Evolutionary conservation across 2,797 vertebrate species (phyloP), one percentile per base, ranked within the genome.

Genomic region (Xenops minutus): DNA sequence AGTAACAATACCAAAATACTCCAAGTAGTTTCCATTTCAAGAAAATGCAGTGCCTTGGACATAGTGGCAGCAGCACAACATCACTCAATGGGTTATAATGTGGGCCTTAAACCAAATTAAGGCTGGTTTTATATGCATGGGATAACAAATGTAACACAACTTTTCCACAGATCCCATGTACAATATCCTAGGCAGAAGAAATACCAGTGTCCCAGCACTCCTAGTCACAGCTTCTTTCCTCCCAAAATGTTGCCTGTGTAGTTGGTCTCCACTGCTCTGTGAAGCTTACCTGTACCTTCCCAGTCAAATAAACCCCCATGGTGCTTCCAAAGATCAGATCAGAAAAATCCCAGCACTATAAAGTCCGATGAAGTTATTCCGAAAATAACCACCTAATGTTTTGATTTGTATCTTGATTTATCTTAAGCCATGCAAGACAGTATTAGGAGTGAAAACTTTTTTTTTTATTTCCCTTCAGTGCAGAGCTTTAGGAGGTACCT

Each of bases 141-240:
- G 4, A 27, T 54, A 23, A 67, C 30, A 8, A 71, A 66, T 0
- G 5, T 12, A 58, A 51, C 17, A 32, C 30, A 67, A 2, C 17
- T 46, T 63, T 59, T 29, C 32, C 64, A n/a, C 14, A 68, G 54
- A 48, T 52, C 11, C 32, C 29, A 15, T 0, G 4, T 20, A 39
- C 62, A 34, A 22, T 20, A 72, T 7, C 6, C 3, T 21, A 81
- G 71, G 34, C 39, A 63, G 32, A 41, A 55, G 6, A 54, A 0
- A 29, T 0, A 24, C 3, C 27, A 14, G 9, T 1, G 4, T 27
- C 66, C n/a, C 52, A 29, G n/a, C 16, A 67, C 46, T 37, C 30
- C 41, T 41, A 39, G 4, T 16, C 10, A 39, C 22, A 84, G n/a
- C 12, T 52, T 21, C 61, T 34, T 43, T 29, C 32, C 21, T 78